Conservation (phyloP, 1,140 invertebrate species). For the Anastrepha obliqua region DNA sequence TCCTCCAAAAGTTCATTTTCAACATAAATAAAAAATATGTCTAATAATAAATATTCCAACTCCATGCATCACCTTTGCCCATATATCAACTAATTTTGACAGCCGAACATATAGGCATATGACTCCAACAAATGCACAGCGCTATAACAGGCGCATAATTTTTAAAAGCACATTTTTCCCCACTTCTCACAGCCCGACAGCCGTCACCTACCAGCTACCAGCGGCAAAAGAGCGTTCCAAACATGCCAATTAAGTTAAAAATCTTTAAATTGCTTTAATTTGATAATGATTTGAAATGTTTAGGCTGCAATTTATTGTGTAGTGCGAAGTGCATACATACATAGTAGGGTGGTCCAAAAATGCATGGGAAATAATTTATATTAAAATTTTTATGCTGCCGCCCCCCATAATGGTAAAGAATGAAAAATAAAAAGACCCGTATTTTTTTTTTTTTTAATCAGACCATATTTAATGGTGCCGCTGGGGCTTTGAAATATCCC, state of each 20-base stretch:
- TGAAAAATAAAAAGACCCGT: too few relatives aligned
- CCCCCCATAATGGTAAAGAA: too few relatives aligned
- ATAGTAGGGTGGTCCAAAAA: too few relatives aligned
- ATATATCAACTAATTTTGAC: conserved; percentile 46
- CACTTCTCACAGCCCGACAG: not conserved
- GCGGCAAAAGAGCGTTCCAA: conserved; percentile 4
- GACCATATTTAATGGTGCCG: too few relatives aligned
- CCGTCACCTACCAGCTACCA: not conserved
- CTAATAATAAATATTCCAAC: conserved; percentile 9
- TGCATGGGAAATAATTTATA: too few relatives aligned
- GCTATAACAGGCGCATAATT: conserved; percentile 16
- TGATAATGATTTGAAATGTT: conserved; percentile 52
- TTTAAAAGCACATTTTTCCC: not conserved
- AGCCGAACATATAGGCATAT: not conserved
- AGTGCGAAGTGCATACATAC: not conserved
- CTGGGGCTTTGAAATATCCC: too few relatives aligned
- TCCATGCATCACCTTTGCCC: not conserved
- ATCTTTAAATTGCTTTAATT: conserved; percentile 51
- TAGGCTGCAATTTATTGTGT: conserved; percentile 38
- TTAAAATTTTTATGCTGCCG: too few relatives aligned
- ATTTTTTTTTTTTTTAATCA: too few relatives aligned
- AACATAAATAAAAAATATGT: not conserved
- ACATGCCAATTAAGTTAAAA: conserved; percentile 49
- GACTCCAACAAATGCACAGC: not conserved
- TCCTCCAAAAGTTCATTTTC: not conserved